These are phyloP conservation scores for Danio kyathit DNA, from an alignment of 2,797 vertebrate species.

Conservation along the genomic window DNA sequence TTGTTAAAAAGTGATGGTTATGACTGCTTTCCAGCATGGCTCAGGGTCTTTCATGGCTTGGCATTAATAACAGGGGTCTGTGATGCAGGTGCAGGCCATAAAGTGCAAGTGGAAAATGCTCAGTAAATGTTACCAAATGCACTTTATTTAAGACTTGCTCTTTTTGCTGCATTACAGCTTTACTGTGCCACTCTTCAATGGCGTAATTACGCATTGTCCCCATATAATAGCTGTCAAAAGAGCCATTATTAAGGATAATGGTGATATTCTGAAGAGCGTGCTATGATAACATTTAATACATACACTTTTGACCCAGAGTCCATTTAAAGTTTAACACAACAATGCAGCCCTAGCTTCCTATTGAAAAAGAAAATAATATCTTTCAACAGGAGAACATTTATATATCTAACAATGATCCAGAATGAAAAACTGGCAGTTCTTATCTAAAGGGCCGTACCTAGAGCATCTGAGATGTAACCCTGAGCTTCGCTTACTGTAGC, in stretches of 20 bases:
- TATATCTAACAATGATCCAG: background rate
- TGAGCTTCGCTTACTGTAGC: constrained; percentile 38
- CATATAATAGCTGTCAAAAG: background rate
- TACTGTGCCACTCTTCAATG: constrained; percentile 5
- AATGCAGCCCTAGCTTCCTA: background rate
- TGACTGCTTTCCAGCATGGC: constrained; percentile 43
- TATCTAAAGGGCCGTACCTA: constrained; percentile 10
- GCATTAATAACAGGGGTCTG: constrained; percentile 35
- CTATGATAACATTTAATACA: constrained; percentile 14
- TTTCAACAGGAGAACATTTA: constrained; percentile 2
- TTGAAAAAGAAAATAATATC: constrained; percentile 6
- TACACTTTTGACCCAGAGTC: constrained; percentile 3
- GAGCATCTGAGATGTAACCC: constrained; percentile 1
- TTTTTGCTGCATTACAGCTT: constrained; percentile 5
- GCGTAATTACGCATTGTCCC: constrained; percentile 28
- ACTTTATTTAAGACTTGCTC: constrained; percentile 3
- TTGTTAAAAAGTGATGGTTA: constrained; percentile 56
- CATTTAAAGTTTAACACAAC: constrained; percentile 6
- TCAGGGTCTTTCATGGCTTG: constrained; percentile 42
- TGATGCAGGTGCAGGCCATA: constrained; percentile 2
- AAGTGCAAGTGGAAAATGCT: constrained; percentile 25
- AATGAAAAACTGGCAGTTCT: constrained; percentile 14
- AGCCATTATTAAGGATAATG: constrained; percentile 24
- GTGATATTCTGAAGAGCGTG: background rate
- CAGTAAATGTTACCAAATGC: constrained; percentile 15